Evolutionary conservation across 2,113 vertebrate species (phyloP), one percentile per base, ranked within the genome.

Genomic region (Microtus richardsoni): DNA sequence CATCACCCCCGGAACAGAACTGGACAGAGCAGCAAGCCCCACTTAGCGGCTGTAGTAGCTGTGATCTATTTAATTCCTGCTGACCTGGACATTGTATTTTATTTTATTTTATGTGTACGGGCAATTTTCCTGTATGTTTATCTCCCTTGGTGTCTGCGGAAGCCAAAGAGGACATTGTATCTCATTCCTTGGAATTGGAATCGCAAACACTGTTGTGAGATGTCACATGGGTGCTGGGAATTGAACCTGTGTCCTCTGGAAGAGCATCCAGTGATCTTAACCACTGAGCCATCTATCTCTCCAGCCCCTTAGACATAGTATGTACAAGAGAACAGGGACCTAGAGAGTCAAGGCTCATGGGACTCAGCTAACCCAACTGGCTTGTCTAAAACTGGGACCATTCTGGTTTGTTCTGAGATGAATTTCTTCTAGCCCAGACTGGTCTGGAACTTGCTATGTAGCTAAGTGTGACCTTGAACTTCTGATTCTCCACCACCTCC

Each of bases 1-100:
- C 14, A 22, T 19, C 0, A 4, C n/a, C 22, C 3, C 4, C 22
- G 68, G 49, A 64, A 44, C 14, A 26, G 87, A 44, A 19, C 0
- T 17, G 62, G 39, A 24, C 36, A 5, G 5, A 28, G 47, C 4
- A 6, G 19, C 47, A 30, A 77, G 9, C 6, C 13, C 49, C 16
- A 5, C 47, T 36, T 64, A 22, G 75, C 0, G 0, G 19, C 52
- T 4, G 13, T 4, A 68, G 78, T 22, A 36, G 62, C 74, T 82
- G 68, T 7, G 3, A 21, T 73, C 94, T 17, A 14, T 58, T 93
- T 60, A 26, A 17, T 36, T 47, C 36, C 60, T 22, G 62, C 60
- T 22, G 62, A 71, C 39, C 19, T 49, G 75, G 85, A 12, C 39
- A 30, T 41, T 62, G 24, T 79, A 52, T 36, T 36, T 52, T 60